Evolutionary conservation across 1,140 invertebrate genomes (phyloP).

Genomic region (Colletes latitarsis): DNA sequence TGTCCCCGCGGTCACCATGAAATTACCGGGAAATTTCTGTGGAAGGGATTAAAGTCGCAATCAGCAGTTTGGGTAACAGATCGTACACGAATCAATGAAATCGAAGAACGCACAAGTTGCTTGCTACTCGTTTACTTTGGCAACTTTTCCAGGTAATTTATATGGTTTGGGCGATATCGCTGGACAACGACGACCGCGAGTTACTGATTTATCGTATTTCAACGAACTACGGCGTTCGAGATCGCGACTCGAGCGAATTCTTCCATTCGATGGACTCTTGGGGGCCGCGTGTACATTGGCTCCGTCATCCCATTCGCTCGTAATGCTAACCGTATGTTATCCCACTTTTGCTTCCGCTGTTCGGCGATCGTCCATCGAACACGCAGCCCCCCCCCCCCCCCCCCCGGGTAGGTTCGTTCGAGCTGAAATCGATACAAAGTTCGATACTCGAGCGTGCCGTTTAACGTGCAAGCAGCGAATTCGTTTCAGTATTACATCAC

Average conservation of each 20-base stretch:
- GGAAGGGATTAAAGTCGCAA: slow-evolving; percentile 10
- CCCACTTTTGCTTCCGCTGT: too few relatives aligned
- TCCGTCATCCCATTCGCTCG: too few relatives aligned
- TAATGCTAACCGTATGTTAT: too few relatives aligned
- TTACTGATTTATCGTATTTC: slow-evolving; percentile 17
- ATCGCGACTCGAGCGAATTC: not conserved
- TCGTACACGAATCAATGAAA: not conserved
- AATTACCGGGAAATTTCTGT: slow-evolving; percentile 12
- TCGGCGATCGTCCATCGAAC: too few relatives aligned
- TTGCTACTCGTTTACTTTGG: slow-evolving; percentile 3
- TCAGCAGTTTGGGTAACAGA: not conserved
- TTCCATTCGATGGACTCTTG: too few relatives aligned
- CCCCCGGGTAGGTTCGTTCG: not conserved
- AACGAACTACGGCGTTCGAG: slow-evolving; percentile 12
- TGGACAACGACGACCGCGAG: slow-evolving; percentile 41
- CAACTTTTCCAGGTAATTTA: slow-evolving; percentile 27
- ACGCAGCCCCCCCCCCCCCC: too few relatives aligned
- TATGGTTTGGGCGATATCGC: slow-evolving; percentile 27
- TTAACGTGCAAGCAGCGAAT: slow-evolving; percentile 61
- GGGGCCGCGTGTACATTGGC: too few relatives aligned
- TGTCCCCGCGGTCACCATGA: slow-evolving; percentile 25
- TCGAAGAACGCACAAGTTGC: not conserved
- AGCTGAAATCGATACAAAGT: slow-evolving; percentile 18
- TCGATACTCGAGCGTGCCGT: slow-evolving; percentile 48
- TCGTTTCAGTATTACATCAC: slow-evolving; percentile 67